Evolutionary conservation across 92 coral and sea anemone species (phyloP).

Genomic region (Diadumene lineata): DNA sequence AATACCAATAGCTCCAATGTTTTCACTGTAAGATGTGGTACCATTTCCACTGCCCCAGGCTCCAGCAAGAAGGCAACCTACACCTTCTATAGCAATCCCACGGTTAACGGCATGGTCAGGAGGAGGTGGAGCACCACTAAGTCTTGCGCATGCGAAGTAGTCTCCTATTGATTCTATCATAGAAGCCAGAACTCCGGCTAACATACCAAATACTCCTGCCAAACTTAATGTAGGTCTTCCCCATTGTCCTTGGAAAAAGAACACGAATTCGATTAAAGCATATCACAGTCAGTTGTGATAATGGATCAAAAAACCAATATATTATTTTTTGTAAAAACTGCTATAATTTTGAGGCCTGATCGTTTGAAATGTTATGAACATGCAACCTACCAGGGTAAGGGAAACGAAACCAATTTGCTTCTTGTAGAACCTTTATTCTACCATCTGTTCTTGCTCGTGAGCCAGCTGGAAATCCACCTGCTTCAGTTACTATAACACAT

Average conservation of each 20-base stretch:
- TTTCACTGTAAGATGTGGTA: slow-evolving; percentile 82
- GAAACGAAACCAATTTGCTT: slow-evolving; percentile 76
- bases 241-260: slow-evolving; percentile 70
- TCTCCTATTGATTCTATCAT: slow-evolving; percentile 88
- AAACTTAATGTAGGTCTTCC: slow-evolving; percentile 79
- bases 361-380: too few relatives aligned
- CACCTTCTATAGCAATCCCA: slow-evolving; percentile 80
- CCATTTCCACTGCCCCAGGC: slow-evolving; percentile 91
- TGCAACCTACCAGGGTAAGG: slow-evolving; percentile 67
- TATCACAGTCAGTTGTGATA: neutral
- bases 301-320: neutral
- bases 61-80: slow-evolving; percentile 81
- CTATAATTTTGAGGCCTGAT: too few relatives aligned
- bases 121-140: slow-evolving; percentile 85
- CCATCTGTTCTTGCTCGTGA: slow-evolving; percentile 73
- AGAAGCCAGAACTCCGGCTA: slow-evolving; percentile 84
- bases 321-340: too few relatives aligned
- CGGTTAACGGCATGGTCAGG: slow-evolving; percentile 82
- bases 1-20: slow-evolving; percentile 84
- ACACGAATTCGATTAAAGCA: neutral
- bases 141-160: slow-evolving; percentile 86
- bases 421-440: slow-evolving; percentile 43
- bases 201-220: slow-evolving; percentile 84
- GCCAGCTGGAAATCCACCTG: slow-evolving; percentile 43
- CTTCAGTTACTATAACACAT: slow-evolving; percentile 63